Conservation (phyloP, 2,888 invertebrate species). For the Campoplex nolae region DNA sequence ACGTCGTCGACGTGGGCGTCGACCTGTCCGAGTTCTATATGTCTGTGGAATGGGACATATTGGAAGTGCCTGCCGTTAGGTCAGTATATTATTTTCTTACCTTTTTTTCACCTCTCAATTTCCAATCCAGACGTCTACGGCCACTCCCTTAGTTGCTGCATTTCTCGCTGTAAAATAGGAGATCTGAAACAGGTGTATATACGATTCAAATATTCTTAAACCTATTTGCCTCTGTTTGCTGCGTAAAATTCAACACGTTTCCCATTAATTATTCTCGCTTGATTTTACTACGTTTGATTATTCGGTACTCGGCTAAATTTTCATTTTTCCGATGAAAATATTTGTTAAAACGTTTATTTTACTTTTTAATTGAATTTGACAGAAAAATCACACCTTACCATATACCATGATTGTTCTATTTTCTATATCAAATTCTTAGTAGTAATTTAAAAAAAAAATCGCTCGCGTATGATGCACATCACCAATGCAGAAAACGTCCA, state of each 20-base stretch:
- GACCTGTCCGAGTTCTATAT: conserved; percentile 99
- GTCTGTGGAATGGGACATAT: conserved; percentile 99
- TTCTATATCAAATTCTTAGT: neutral
- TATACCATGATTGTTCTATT: neutral
- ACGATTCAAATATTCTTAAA: neutral
- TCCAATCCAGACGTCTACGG: neutral
- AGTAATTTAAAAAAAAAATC: neutral
- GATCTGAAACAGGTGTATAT: neutral
- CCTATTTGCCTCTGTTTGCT: neutral
- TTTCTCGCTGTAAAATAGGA: neutral
- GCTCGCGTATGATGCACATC: neutral
- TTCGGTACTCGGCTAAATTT: no score
- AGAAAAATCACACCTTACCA: no score
- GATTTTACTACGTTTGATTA: no score
- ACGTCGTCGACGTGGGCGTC: conserved; percentile 96
- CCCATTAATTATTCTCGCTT: neutral
- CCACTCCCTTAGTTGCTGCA: neutral
- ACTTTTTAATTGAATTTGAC: no score
- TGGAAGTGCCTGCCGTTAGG: conserved; percentile 97
- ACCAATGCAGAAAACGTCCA: neutral
- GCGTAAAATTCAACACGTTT: neutral
- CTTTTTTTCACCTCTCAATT: conserved; percentile 26
- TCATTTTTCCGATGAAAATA: no score
- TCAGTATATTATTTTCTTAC: conserved; percentile 82
- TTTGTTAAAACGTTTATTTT: no score